Conservation (phyloP, 2,888 invertebrate species). For the Tenthredo amoena region DNA sequence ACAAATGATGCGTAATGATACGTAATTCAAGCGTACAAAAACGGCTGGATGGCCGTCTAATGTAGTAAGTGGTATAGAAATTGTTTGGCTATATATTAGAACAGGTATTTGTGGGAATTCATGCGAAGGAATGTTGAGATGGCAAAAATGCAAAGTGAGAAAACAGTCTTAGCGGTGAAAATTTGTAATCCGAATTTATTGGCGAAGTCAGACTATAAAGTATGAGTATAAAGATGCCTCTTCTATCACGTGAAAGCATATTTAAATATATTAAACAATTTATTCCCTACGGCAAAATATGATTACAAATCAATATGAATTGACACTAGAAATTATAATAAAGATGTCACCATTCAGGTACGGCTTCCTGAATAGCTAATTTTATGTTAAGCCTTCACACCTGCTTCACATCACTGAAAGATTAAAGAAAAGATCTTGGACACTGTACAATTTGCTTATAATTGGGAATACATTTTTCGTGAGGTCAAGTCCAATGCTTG, state of each 20-base stretch:
- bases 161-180: not conserved
- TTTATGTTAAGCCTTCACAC: not conserved
- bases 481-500: not conserved
- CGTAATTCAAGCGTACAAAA: too few relatives aligned
- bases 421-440: not conserved
- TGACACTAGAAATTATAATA: not conserved
- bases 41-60: too few relatives aligned
- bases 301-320: not conserved
- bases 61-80: not conserved
- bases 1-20: too few relatives aligned
- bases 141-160: not conserved
- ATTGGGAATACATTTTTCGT: not conserved
- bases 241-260: not conserved
- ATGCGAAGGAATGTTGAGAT: not conserved
- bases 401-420: not conserved
- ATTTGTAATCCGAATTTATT: not conserved
- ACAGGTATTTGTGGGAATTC: not conserved
- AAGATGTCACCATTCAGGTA: not conserved
- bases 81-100: not conserved
- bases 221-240: not conserved
- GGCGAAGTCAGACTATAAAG: not conserved
- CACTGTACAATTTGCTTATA: not conserved
- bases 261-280: not conserved
- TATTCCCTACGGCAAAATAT: not conserved
- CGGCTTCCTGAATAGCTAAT: not conserved